Evolutionary conservation across 2,797 vertebrate species (phyloP), one percentile per base, ranked within the genome.

Genomic region (Caiman crocodilus): DNA sequence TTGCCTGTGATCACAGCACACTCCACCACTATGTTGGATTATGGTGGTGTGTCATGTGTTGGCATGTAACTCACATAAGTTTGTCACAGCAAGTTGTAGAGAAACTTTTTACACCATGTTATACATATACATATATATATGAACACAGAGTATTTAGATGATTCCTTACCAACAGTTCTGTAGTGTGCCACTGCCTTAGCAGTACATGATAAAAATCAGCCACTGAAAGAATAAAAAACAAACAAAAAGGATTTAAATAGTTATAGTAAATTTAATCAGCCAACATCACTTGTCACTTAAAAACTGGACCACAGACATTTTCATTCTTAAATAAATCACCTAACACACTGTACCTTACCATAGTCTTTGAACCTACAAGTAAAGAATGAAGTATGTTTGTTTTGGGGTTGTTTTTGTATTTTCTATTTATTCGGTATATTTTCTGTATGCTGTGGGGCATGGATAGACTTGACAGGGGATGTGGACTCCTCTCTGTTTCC

Each of bases 151-250:
- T 25, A 60, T 16, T 7, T 60, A 86, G 25, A n/a, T 67, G 15
- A 20, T 69, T 67, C 76, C 97, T 97, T 97, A 98, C 97, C 97
- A 80, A 85, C 76, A 56, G 23, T 23, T 9, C 1, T 50, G 65
- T 84, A 55, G 58, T 76, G 59, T 63, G 56, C 74, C 75, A 7
- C 10, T 16, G 28, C 55, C 79, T 97, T 90, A 98, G 88, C 78
- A 94, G 90, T 98, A 98, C 98, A 98, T 98, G 90, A 96, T 96
- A 63, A 98, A 94, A 35, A 93, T 97, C 95, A 98, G 94, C 98
- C 97, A 98, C 97, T 98, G 90, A 35, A 67, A 96, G 85, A 94
- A 84, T 28, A 7, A 85, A 30, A 95, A 87, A 65, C 76, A 95
- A 87, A 65, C 76, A 91, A 87, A 92, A 23, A 81, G 10, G 13